Base-by-base conservation (phyloP, 2,797 vertebrate species). In the Taeniopygia guttata region DNA sequence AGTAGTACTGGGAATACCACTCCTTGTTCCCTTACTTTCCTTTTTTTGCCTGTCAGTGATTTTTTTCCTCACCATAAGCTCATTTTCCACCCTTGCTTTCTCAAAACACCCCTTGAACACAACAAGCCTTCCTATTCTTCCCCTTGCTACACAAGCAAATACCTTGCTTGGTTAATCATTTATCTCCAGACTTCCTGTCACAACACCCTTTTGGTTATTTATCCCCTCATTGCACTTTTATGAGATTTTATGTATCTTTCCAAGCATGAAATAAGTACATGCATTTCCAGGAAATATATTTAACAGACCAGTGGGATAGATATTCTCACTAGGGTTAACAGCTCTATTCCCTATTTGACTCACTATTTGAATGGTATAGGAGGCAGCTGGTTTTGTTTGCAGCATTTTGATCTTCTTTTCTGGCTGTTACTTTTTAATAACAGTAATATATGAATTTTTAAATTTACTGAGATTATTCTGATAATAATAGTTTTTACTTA, bases 81-180 rank as follows among this genome's bases (percentile, higher is more conserved):
- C 17, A 43, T 94, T 90, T 81, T 81, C 38, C 40, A 87, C 42
- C 59, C 15, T 51, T 48, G 70, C 22, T 81, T 72, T 80, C 52
- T 77, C 46, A 68, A 89, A 51, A 59, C 17, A 70, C 5, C 27
- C 26, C 42, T 63, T 59, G 56, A 79, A 84, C 26, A 62, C 78
- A 76, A 79, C 72, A 67, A 58, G 7, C 27, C 15, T 73, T 75
- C 63, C 18, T 27, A 54, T 74, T 69, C 59, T 79, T 93, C 34
- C 78, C 60, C 13, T 92, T 92, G 89, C 94, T 68, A 60, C 7
- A 6, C 89, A 92, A 93, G 92, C 95, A 62, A 87, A 95, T 83
- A 90, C 58, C 95, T 95, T 95, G 93, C 94, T 94, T 95, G 94
- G 92, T 95, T 94, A 95, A 87, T 95, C 93, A 93, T 95, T 94